Percentiles rank a stretch among this genome's conserved stretches.
Conservation (phyloP, 2,113 vertebrate genomes). For the Narcine bancroftii region DNA sequence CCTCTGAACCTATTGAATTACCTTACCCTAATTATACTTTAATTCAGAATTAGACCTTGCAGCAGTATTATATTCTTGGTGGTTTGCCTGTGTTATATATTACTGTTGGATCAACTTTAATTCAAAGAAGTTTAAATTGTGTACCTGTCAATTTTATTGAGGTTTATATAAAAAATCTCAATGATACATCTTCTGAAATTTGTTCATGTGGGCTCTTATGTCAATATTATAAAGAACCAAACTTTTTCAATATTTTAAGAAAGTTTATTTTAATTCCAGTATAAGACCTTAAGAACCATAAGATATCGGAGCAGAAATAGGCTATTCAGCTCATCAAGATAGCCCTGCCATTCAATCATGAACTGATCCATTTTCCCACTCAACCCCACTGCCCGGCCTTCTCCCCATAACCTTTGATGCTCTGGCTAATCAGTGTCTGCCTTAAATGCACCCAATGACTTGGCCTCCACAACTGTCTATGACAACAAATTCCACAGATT, state of each 20-base stretch:
- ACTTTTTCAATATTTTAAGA: neutral
- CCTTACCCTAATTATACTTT: neutral
- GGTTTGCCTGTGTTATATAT: neutral
- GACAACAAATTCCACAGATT: no score
- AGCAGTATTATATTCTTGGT: neutral
- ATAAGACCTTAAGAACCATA: no score
- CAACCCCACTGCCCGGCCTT: no score
- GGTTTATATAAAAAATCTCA: neutral
- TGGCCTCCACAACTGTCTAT: no score
- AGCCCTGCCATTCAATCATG: no score
- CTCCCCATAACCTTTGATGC: no score
- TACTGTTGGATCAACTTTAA: neutral
- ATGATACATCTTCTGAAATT: neutral
- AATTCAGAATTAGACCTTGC: neutral
- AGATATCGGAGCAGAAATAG: no score
- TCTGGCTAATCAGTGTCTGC: no score
- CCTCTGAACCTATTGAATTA: neutral
- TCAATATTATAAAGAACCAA: neutral
- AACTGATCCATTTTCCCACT: no score
- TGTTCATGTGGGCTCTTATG: neutral
- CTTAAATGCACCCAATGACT: no score
- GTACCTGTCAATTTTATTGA: neutral
- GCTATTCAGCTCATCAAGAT: no score
- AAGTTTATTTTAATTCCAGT: neutral
- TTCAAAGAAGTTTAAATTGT: neutral